These are phyloP conservation scores for Cyrtodaria siliqua DNA, from an alignment of 2,888 invertebrate species.

Conservation along the genomic window DNA sequence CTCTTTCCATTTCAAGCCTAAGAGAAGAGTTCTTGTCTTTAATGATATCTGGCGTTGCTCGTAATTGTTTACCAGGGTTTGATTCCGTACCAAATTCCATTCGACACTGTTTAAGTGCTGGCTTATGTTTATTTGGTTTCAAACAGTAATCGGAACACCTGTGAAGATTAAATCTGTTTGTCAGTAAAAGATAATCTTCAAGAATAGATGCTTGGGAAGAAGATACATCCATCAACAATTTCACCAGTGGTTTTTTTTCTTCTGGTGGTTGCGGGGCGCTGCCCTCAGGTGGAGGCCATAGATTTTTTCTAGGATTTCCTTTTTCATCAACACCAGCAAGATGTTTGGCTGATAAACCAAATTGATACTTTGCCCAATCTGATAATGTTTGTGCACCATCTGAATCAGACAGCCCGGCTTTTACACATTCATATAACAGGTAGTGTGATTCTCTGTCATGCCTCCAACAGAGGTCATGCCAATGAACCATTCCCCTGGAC, in stretches of 20 bases:
- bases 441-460: conserved; percentile 38
- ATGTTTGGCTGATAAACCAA: conserved; percentile 21
- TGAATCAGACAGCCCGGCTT: conserved; percentile 49
- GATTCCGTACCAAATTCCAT: too few relatives aligned
- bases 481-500: too few relatives aligned
- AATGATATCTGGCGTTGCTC: conserved; percentile 28
- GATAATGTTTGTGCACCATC: conserved; percentile 35
- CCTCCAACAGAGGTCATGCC: conserved; percentile 48
- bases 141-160: too few relatives aligned
- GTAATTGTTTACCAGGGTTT: too few relatives aligned
- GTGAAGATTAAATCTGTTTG: conserved; percentile 7
- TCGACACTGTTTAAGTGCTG: too few relatives aligned
- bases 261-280: conserved; percentile 57
- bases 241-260: conserved; percentile 57
- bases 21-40: conserved; percentile 61
- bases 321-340: conserved; percentile 40
- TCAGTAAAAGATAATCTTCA: conserved; percentile 56
- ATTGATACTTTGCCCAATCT: background rate
- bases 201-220: conserved; percentile 51
- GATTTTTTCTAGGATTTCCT: conserved; percentile 54
- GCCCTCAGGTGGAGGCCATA: conserved; percentile 72
- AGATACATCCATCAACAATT: conserved; percentile 66
- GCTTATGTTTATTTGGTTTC: too few relatives aligned
- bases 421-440: conserved; percentile 54
- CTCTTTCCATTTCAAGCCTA: conserved; percentile 66